Evolutionary conservation across 2,888 invertebrate genomes (phyloP).

Genomic region (Theretra japonica): DNA sequence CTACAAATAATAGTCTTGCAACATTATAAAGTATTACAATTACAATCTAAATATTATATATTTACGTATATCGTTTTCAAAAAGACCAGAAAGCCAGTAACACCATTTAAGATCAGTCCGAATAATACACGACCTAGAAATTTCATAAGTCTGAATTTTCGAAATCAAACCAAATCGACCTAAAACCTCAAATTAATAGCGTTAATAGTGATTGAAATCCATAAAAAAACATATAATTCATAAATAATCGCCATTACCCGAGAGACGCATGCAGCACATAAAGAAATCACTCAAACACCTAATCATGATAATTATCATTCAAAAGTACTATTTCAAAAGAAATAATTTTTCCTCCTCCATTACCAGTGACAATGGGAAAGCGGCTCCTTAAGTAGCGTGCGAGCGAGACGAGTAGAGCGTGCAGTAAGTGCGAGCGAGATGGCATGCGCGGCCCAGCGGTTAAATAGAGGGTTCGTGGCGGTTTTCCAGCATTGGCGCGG

Average conservation of each 20-base stretch:
- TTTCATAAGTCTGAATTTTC: too few relatives aligned
- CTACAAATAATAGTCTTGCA: background rate
- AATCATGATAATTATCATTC: slow-evolving; percentile 76
- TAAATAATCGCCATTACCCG: background rate
- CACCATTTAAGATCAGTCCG: too few relatives aligned
- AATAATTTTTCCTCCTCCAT: slow-evolving; percentile 77
- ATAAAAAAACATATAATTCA: background rate
- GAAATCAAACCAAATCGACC: too few relatives aligned
- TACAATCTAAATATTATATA: too few relatives aligned
- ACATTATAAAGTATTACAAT: too few relatives aligned
- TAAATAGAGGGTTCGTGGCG: slow-evolving; percentile 58
- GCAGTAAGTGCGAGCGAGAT: slow-evolving; percentile 47
- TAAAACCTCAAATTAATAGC: too few relatives aligned
- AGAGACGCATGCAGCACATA: slow-evolving; percentile 30
- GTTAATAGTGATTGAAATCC: background rate
- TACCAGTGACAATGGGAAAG: slow-evolving; percentile 76
- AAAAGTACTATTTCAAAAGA: slow-evolving; percentile 74
- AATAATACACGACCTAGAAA: too few relatives aligned
- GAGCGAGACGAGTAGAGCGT: slow-evolving; percentile 43
- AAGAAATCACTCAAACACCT: slow-evolving; percentile 45
- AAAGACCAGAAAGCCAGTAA: too few relatives aligned
- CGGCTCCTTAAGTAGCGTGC: slow-evolving; percentile 66
- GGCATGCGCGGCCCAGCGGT: slow-evolving; percentile 44
- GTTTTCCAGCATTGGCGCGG: slow-evolving; percentile 65
- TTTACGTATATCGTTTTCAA: too few relatives aligned